Evolutionary conservation across 2,797 vertebrate genomes (phyloP), one percentile per base, ranked within the genome.

Genomic region (Microcaecilia unicolor): DNA sequence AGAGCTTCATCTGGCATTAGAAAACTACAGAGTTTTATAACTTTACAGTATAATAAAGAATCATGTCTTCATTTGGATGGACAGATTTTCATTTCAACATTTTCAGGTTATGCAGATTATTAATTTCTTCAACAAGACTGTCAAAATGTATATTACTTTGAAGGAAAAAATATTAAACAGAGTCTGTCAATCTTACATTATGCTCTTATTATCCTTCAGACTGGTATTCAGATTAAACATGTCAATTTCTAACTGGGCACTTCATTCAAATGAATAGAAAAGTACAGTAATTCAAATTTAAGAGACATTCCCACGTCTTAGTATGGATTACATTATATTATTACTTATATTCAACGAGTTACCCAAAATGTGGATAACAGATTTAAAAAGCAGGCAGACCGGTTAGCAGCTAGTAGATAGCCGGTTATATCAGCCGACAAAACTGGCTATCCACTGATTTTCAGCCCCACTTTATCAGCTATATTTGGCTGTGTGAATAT

Each of bases 171-270:
- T n/a, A 25, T 48, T 57, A 54, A 55, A 51, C 55, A 55, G 55
- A 73, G 26, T 16, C 31, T 68, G 48, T 65, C 15, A 50, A 52
- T 49, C 54, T 34, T 60, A n/a, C n/a, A n/a, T n/a, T n/a, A n/a
- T n/a, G n/a, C n/a, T n/a, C n/a, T n/a, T n/a, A n/a, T n/a, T n/a
- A 46, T 64, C 44, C 31, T 44, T 48, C 14, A 17, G 19, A 17
- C 9, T 28, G 6, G 13, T 15, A 21, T 41, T 11, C 10, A 13
- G 22, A 27, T 41, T 15, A 13, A 22, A 13, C 23, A 6, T 23
- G 27, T 4, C 18, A 5, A 5, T 17, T 17, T 18, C 17, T 18
- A 17, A 18, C 18, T 4, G 5, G 18, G 18, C 18, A 18, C 18
- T 4, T 18, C 17, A 5, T 17, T 6, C 18, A 5, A 17, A 18